Evolutionary conservation across 2,113 vertebrate genomes (phyloP).

Genomic region (Nibea coibor): DNA sequence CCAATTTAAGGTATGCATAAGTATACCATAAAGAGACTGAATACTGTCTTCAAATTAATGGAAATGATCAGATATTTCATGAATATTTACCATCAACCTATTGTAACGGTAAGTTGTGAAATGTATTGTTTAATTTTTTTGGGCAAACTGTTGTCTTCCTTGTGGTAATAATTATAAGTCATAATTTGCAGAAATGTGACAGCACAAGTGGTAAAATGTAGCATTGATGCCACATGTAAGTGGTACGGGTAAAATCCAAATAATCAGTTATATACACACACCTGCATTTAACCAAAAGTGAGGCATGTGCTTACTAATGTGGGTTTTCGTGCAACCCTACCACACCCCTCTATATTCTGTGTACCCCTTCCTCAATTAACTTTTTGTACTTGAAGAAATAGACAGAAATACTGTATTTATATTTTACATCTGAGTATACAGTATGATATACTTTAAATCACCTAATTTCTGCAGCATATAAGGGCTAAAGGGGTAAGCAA

Average conservation of each 20-base stretch:
- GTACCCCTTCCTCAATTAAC: background rate
- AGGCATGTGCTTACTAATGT: slow-evolving; percentile 25
- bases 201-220: slow-evolving; percentile 17
- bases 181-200: slow-evolving; percentile 11
- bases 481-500: background rate
- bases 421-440: slow-evolving; percentile 6
- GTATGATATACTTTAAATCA: slow-evolving; percentile 11
- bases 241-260: background rate
- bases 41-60: background rate
- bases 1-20: slow-evolving; percentile 2
- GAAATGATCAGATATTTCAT: background rate
- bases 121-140: background rate
- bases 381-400: slow-evolving; percentile 15
- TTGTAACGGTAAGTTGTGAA: slow-evolving; percentile 1
- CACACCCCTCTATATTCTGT: background rate
- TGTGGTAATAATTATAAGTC: background rate
- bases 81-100: background rate
- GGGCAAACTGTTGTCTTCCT: background rate
- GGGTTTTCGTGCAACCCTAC: background rate
- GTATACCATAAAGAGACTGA: background rate
- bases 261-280: slow-evolving; percentile 6
- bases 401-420: background rate
- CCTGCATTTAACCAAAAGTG: slow-evolving; percentile 7
- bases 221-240: background rate
- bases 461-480: background rate